A percentile compares a stretch with the other conserved stretches of the same genome.
These are phyloP conservation scores for Actias luna DNA, from an alignment of 2,888 invertebrate genomes.

Conservation along the genomic window DNA sequence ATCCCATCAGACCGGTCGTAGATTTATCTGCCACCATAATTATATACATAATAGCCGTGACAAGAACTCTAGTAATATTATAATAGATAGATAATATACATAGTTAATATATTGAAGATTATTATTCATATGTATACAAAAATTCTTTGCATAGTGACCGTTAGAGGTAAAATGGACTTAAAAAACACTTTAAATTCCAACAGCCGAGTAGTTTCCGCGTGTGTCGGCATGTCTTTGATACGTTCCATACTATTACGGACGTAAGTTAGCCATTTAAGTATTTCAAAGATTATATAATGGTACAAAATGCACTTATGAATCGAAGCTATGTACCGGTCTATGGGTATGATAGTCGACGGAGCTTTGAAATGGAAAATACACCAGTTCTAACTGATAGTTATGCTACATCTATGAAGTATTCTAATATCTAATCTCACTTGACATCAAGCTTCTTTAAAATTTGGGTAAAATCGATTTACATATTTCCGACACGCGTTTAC, in stretches of 20 bases:
- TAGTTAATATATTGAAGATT: neutral
- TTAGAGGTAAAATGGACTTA: neutral
- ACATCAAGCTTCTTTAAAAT: too few species aligned
- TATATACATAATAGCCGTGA: too few species aligned
- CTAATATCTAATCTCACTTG: neutral
- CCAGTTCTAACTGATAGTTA: too few species aligned
- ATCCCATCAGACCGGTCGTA: too few species aligned
- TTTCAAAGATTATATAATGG: neutral
- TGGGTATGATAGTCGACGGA: neutral
- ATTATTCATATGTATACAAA: neutral
- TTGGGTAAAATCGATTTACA: too few species aligned
- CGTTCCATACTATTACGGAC: neutral
- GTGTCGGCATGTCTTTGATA: conserved; percentile 6
- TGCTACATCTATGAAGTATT: too few species aligned
- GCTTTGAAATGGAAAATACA: too few species aligned
- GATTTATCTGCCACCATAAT: too few species aligned
- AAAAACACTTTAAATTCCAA: conserved; percentile 5
- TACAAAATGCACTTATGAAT: neutral
- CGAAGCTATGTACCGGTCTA: neutral
- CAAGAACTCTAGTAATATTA: too few species aligned
- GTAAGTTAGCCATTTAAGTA: neutral
- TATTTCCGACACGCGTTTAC: too few species aligned
- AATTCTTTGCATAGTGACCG: neutral
- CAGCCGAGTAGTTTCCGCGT: neutral
- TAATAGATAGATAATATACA: too few species aligned